phyloP scores from a whole-genome alignment of 2,888 invertebrate genomes.

The Galeopsomyia nigrocyanea region DNA sequence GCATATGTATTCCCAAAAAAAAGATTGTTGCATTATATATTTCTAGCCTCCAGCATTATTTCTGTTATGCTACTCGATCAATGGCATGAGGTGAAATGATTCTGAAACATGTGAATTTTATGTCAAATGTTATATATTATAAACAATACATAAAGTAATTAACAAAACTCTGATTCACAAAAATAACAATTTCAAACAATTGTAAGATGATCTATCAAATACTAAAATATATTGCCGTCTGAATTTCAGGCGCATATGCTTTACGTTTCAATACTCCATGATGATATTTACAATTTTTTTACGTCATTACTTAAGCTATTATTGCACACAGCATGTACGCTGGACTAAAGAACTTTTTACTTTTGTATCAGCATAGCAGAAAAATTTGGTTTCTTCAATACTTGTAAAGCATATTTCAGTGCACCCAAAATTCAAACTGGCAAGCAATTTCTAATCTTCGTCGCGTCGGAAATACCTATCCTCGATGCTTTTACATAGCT shows the following conservation, averaged over 20 bases:
- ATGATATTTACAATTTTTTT: slow-evolving; percentile 16
- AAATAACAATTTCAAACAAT: slow-evolving; percentile 41
- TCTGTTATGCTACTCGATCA: slow-evolving; percentile 54
- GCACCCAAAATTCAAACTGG: slow-evolving; percentile 61
- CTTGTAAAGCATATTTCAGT: slow-evolving; percentile 58
- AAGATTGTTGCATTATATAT: slow-evolving; percentile 53
- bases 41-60: slow-evolving; percentile 60
- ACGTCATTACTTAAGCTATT: slow-evolving; percentile 23
- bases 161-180: slow-evolving; percentile 44
- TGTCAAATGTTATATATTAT: slow-evolving; percentile 49
- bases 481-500: slow-evolving; percentile 88
- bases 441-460: slow-evolving; percentile 60
- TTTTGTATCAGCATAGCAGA: slow-evolving; percentile 56
- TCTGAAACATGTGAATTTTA: slow-evolving; percentile 64
- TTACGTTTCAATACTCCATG: neutral
- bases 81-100: slow-evolving; percentile 64
- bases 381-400: slow-evolving; percentile 54
- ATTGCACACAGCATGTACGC: slow-evolving; percentile 55
- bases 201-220: slow-evolving; percentile 36
- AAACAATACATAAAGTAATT: slow-evolving; percentile 51
- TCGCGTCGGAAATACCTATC: slow-evolving; percentile 79
- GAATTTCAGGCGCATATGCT: slow-evolving; percentile 46
- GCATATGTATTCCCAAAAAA: slow-evolving; percentile 41
- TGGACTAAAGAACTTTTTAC: slow-evolving; percentile 46
- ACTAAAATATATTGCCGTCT: slow-evolving; percentile 47